These are phyloP conservation scores for Anabas testudineus DNA, from an alignment of 2,797 vertebrate genomes.

Conservation along the genomic window DNA sequence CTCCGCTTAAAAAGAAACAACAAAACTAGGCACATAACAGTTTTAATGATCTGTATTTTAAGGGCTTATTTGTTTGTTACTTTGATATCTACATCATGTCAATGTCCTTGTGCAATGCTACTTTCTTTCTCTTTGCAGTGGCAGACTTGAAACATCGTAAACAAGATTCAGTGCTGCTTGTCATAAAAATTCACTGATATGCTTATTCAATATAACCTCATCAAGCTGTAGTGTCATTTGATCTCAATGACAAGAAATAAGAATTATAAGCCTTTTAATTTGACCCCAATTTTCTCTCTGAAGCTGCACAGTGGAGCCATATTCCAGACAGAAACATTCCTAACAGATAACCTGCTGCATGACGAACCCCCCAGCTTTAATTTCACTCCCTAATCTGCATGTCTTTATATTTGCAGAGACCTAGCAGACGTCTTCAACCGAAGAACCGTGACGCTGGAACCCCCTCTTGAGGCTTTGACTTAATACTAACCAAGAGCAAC, in stretches of 20 bases:
- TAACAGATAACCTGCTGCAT: conserved; percentile 56
- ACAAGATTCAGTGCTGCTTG: conserved; percentile 17
- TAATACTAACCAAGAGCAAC: conserved; percentile 75
- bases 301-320: conserved; percentile 45
- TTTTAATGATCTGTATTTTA: conserved; percentile 35
- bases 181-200: conserved; percentile 23
- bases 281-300: conserved; percentile 53
- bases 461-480: conserved; percentile 68
- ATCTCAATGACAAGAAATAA: conserved; percentile 41
- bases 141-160: conserved; percentile 4
- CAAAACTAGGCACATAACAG: not conserved
- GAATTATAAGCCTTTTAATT: conserved; percentile 39
- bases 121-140: not conserved
- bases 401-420: conserved; percentile 67
- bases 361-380: conserved; percentile 57
- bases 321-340: conserved; percentile 58
- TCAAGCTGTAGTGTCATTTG: conserved; percentile 39
- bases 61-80: conserved; percentile 23
- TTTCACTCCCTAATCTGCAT: conserved; percentile 71
- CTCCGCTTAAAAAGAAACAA: conserved; percentile 11
- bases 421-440: conserved; percentile 66
- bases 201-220: conserved; percentile 34
- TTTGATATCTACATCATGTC: conserved; percentile 27
- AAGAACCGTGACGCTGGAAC: conserved; percentile 51
- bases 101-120: not conserved